Conservation (phyloP, 2,888 invertebrate genomes). For the Eupithecia pulchellata region DNA sequence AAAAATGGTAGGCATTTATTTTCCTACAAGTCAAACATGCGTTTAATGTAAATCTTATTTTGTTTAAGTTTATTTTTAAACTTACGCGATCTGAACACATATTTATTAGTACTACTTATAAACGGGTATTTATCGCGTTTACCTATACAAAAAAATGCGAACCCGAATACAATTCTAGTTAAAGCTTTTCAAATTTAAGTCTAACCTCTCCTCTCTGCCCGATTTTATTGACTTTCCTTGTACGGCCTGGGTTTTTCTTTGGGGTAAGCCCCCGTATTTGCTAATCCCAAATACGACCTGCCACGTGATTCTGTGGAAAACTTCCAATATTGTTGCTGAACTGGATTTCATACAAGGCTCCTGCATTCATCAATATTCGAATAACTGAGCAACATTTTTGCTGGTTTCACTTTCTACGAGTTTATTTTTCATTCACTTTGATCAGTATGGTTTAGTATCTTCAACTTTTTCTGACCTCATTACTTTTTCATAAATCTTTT, state of each 20-base stretch:
- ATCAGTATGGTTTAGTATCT: neutral
- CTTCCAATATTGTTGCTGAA: conserved; percentile 54
- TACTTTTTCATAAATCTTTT: neutral
- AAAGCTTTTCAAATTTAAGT: no score
- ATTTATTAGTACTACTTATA: no score
- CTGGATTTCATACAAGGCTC: conserved; percentile 44
- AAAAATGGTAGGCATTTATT: no score
- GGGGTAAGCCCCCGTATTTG: neutral
- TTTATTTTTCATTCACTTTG: conserved; percentile 18
- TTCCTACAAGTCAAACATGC: neutral
- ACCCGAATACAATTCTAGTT: neutral
- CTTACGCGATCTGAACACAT: no score
- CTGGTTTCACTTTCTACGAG: conserved; percentile 35
- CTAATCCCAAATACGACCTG: neutral
- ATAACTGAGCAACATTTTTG: conserved; percentile 34
- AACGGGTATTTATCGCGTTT: no score
- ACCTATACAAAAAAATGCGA: neutral
- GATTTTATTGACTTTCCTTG: neutral
- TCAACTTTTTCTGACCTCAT: neutral
- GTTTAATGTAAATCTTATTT: no score
- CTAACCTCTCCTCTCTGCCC: neutral
- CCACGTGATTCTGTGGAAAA: conserved; percentile 54
- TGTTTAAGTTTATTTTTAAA: no score
- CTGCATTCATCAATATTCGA: conserved; percentile 45
- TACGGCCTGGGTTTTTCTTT: neutral